A percentile compares a stretch with the other conserved stretches of the same genome.
phyloP scores from a whole-genome alignment of 2,797 vertebrate genomes.

The Gephyroberyx darwinii region DNA sequence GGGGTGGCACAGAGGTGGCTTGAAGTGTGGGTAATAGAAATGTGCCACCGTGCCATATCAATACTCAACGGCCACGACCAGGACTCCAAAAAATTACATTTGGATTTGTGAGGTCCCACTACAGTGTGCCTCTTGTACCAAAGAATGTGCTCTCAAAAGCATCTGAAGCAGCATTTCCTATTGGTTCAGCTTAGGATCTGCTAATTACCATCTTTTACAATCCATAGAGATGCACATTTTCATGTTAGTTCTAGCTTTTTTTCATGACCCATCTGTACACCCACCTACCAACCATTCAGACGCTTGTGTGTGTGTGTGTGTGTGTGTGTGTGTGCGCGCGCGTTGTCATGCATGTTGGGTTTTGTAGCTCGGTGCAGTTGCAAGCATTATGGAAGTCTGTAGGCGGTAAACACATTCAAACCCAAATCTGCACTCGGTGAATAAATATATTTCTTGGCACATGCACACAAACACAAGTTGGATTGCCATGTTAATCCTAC shows the following conservation, averaged over 20 bases:
- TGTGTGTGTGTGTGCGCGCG: not conserved
- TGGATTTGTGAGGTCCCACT: slow-evolving; percentile 87
- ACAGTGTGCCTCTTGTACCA: slow-evolving; percentile 79
- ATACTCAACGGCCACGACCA: slow-evolving; percentile 80
- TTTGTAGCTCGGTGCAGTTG: slow-evolving; percentile 20
- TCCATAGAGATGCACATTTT: slow-evolving; percentile 53
- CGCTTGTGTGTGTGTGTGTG: slow-evolving; percentile 8
- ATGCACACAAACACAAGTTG: slow-evolving; percentile 3
- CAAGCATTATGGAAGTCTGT: slow-evolving; percentile 10
- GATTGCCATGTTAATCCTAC: slow-evolving; percentile 5
- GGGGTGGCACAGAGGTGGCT: slow-evolving; percentile 46
- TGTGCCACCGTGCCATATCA: slow-evolving; percentile 82
- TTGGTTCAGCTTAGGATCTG: slow-evolving; percentile 41
- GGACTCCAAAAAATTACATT: slow-evolving; percentile 88
- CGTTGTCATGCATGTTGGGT: slow-evolving; percentile 2
- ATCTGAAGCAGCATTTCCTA: slow-evolving; percentile 40
- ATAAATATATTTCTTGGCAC: slow-evolving; percentile 1
- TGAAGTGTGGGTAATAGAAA: slow-evolving; percentile 72
- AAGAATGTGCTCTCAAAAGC: slow-evolving; percentile 77
- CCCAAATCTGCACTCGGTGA: slow-evolving; percentile 1
- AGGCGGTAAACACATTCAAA: not conserved
- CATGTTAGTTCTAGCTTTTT: slow-evolving; percentile 22
- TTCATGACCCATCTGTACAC: slow-evolving; percentile 4
- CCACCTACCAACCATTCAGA: slow-evolving; percentile 42
- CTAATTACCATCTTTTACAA: slow-evolving; percentile 66